phyloP scores from a whole-genome alignment of 2,888 invertebrate genomes.

The Noctua pronuba region DNA sequence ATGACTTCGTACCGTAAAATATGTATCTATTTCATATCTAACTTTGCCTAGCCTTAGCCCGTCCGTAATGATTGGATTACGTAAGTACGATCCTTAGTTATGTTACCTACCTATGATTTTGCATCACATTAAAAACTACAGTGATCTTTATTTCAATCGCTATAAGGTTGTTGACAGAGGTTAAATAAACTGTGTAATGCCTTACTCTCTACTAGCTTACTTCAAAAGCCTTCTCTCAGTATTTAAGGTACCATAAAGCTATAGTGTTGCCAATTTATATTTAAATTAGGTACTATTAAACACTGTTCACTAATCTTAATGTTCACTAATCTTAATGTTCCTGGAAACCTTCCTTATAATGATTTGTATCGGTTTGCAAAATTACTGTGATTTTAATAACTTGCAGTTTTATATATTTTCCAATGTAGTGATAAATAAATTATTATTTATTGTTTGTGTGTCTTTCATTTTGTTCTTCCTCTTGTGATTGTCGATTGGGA shows the following conservation, averaged over 20 bases:
- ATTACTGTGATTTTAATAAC: conserved; percentile 74
- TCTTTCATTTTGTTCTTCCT: conserved; percentile 58
- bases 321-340: conserved; percentile 34
- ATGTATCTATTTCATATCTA: neutral
- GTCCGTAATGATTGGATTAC: neutral
- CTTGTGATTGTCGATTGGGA: neutral
- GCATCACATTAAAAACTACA: neutral
- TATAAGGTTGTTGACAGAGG: neutral
- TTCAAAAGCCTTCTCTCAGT: neutral
- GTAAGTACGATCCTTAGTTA: neutral
- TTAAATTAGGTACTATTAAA: neutral
- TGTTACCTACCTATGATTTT: neutral
- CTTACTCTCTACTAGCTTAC: neutral
- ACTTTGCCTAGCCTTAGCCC: neutral
- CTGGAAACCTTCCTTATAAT: conserved; percentile 29
- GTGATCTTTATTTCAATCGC: neutral
- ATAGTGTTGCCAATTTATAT: conserved; percentile 21
- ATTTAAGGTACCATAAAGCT: neutral
- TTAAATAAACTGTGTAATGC: neutral
- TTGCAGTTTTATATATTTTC: conserved; percentile 76
- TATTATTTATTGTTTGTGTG: conserved; percentile 76
- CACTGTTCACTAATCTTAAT: conserved; percentile 1
- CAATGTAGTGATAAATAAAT: conserved; percentile 71
- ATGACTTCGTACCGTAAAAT: neutral
- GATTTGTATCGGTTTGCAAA: conserved; percentile 61